phyloP scores from a whole-genome alignment of 2,797 vertebrate species.

The Gymnopithys bicolor region DNA sequence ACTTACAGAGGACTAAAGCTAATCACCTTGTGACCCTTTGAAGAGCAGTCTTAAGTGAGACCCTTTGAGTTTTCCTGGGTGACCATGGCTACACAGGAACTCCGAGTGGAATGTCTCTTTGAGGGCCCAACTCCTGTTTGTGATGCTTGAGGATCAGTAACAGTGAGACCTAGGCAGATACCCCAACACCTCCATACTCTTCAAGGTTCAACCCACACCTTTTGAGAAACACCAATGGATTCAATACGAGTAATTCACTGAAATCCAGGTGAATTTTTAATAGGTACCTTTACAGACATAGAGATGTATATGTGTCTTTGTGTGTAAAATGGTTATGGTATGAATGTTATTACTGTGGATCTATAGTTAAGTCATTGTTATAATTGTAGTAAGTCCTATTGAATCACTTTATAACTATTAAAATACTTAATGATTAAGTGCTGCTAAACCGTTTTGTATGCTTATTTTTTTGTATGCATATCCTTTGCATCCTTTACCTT shows the following conservation, averaged over 20 bases:
- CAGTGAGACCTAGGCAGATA: not conserved
- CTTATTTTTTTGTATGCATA: not conserved
- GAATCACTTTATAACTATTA: not conserved
- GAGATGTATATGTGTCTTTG: not conserved
- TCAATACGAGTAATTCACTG: not conserved
- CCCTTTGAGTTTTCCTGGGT: not conserved
- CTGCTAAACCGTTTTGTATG: not conserved
- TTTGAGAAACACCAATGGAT: not conserved
- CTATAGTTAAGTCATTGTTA: not conserved
- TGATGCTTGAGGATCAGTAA: not conserved
- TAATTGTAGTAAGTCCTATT: not conserved
- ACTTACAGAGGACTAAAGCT: not conserved
- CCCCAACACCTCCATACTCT: not conserved
- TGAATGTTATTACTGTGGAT: not conserved
- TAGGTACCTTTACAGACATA: not conserved
- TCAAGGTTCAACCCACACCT: not conserved
- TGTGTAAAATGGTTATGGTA: not conserved
- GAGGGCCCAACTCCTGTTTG: not conserved
- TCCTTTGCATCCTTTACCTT: not conserved
- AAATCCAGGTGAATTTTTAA: not conserved
- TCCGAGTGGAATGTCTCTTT: not conserved
- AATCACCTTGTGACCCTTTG: not conserved
- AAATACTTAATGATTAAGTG: not conserved
- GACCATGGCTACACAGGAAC: accelerated
- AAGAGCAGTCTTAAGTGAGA: not conserved